These are phyloP conservation scores for Ciona savignyi DNA, from an alignment of 23 tunicate genomes.

Conservation along the genomic window DNA sequence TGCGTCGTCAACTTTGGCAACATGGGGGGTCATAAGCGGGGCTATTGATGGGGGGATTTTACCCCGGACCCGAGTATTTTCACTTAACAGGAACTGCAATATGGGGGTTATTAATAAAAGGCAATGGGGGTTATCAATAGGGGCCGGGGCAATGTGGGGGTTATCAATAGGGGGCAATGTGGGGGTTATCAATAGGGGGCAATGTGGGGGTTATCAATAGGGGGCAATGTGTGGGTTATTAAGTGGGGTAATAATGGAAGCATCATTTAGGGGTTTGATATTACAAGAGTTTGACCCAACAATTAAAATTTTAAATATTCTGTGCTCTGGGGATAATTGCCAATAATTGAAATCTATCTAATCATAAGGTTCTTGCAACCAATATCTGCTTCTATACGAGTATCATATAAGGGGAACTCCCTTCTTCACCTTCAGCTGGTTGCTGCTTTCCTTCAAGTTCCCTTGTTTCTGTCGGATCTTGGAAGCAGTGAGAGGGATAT, in stretches of 20 bases:
- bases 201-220: conserved; percentile 11
- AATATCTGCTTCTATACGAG: not conserved
- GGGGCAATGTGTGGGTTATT: not conserved
- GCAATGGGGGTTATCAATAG: conserved; percentile 38
- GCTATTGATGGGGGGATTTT: conserved; percentile 39
- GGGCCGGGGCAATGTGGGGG: conserved; percentile 37
- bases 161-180: conserved; percentile 28
- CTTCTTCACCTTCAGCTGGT: conserved; percentile 43
- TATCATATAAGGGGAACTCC: not conserved
- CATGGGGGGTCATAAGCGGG: conserved; percentile 73
- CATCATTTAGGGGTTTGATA: too few species aligned
- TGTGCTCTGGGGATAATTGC: too few species aligned
- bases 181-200: conserved; percentile 19
- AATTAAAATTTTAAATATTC: too few species aligned
- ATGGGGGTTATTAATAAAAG: not conserved
- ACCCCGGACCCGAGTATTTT: conserved; percentile 46
- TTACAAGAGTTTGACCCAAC: too few species aligned
- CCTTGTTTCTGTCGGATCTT: conserved; percentile 61
- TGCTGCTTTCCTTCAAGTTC: conserved; percentile 51
- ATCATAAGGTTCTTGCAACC: not conserved
- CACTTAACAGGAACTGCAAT: conserved; percentile 50
- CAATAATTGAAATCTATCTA: not conserved
- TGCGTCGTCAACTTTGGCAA: conserved; percentile 75
- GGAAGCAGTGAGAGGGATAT: conserved; percentile 61
- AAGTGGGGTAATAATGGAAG: too few species aligned